phyloP scores from a whole-genome alignment of 2,113 vertebrate genomes.

The Spea multiplicata region DNA sequence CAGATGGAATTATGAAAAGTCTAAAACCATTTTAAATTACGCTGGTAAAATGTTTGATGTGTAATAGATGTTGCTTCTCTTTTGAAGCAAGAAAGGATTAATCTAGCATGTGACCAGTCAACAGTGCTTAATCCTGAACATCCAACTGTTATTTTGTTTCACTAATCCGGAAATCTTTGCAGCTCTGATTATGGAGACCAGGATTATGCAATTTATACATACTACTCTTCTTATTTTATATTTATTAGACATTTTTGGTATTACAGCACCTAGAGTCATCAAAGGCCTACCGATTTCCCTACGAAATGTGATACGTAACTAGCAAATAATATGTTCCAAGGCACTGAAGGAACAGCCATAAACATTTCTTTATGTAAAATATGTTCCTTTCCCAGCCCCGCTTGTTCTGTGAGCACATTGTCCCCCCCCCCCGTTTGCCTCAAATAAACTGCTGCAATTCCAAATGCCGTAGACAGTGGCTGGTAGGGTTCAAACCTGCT shows the following conservation, averaged over 20 bases:
- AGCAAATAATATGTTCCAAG: too few relatives aligned
- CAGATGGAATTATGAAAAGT: background rate
- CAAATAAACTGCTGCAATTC: too few relatives aligned
- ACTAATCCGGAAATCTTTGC: constrained; percentile 40
- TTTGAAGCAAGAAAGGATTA: constrained; percentile 4
- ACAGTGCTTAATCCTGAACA: constrained; percentile 26
- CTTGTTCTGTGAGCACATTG: too few relatives aligned
- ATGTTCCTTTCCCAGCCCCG: too few relatives aligned
- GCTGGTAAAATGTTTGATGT: background rate
- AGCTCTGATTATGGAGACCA: constrained; percentile 29
- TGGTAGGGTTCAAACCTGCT: too few relatives aligned
- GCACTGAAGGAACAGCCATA: too few relatives aligned
- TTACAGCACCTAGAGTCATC: background rate
- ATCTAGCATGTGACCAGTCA: constrained; percentile 12
- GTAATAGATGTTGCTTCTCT: background rate
- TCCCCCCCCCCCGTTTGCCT: too few relatives aligned
- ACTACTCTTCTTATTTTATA: background rate
- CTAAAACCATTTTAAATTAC: background rate
- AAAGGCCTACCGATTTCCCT: too few relatives aligned
- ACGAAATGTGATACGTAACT: too few relatives aligned
- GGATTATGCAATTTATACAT: constrained; percentile 38
- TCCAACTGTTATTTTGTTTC: constrained; percentile 42
- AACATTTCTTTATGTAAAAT: too few relatives aligned
- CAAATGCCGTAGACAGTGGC: too few relatives aligned
- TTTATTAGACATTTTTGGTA: background rate